Base-by-base conservation (phyloP, 1,140 invertebrate species). In the Hycleus cichorii region DNA sequence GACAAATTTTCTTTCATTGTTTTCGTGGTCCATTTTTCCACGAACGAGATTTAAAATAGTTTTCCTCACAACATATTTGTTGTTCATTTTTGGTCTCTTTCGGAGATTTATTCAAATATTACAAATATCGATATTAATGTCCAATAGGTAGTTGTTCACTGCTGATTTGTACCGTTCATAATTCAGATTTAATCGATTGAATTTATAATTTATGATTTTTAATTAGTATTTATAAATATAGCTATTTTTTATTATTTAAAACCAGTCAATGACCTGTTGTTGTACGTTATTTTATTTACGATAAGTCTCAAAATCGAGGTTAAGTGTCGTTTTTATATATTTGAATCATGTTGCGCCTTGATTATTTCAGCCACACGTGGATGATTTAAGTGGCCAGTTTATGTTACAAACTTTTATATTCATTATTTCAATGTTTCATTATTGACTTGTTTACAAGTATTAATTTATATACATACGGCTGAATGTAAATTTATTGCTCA, bases 271-370 rank as follows among this genome's bases (percentile, higher is more conserved):
- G 51, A 53, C 51, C 51, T 25, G 32, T 45, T 12, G 43, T 12
- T 27, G 18, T 18, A 11, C 11, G 48, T 38, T 53, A 45, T 26
- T 53, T 45, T 53, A 53, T 53, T 53, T 53, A 53, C 51, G 51
- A 53, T 53, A 53, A 53, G 51, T 53, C 51, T 53, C 45, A 53
- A 53, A 53, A 53, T 53, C 45, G 51, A 53, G 51, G 51, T 53
- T 53, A 53, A 53, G 51, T 53, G 51, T 45, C 46, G 44, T 53
- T 53, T 32, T 32, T 32, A 4, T 53, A 45, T 46, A 53, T 53
- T 45, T 45, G 51, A 53, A 53, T 45, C 51, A 10, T 27, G 27
- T 49, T 11, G 48, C 51, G 51, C 26, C 51, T 53, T 53, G 51
- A 53, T 53, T 53, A 53, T 53, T 53, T 53, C 46, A 32, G 45